Percentiles rank a stretch among this genome's conserved stretches.
These are phyloP conservation scores for Aphelenchoides bicaudatus DNA, from an alignment of 2,888 invertebrate genomes.

Conservation along the genomic window DNA sequence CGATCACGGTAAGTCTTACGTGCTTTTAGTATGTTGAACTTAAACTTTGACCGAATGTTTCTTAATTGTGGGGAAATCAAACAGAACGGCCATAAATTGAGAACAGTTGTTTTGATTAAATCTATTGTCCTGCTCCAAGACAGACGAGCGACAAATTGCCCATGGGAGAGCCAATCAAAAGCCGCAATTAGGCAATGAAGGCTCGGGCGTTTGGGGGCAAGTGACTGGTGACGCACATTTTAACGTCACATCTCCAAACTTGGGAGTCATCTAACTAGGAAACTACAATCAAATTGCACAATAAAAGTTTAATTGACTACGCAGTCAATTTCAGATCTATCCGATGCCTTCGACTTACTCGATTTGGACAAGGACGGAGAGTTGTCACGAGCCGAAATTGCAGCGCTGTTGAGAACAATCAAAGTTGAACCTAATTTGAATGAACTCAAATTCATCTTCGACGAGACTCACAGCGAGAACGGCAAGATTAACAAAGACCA, in stretches of 20 bases:
- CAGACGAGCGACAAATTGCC: too few species aligned
- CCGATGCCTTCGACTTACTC: slow-evolving; percentile 57
- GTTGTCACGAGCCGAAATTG: slow-evolving; percentile 51
- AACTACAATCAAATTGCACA: neutral
- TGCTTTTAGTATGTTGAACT: neutral
- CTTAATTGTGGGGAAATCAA: neutral
- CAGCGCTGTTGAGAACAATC: slow-evolving; percentile 53
- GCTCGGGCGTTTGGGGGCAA: too few species aligned
- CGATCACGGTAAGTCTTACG: slow-evolving; percentile 43
- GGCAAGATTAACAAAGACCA: slow-evolving; percentile 58
- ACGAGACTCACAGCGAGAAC: slow-evolving; percentile 56
- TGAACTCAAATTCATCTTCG: slow-evolving; percentile 57
- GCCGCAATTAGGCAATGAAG: too few species aligned
- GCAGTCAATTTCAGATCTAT: slow-evolving; percentile 44
- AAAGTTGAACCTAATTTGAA: slow-evolving; percentile 55
- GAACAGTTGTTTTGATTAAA: slow-evolving; percentile 20
- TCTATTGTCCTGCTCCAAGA: too few species aligned
- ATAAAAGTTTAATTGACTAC: too few species aligned
- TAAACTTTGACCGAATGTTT: neutral
- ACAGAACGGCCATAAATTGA: slow-evolving; percentile 20
- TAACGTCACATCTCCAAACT: too few species aligned
- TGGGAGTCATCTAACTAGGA: too few species aligned
- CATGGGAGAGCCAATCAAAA: too few species aligned
- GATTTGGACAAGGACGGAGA: slow-evolving; percentile 57
- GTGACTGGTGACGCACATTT: neutral